phyloP scores from a whole-genome alignment of 2,888 invertebrate genomes.

The Gymnocheta viridis region DNA sequence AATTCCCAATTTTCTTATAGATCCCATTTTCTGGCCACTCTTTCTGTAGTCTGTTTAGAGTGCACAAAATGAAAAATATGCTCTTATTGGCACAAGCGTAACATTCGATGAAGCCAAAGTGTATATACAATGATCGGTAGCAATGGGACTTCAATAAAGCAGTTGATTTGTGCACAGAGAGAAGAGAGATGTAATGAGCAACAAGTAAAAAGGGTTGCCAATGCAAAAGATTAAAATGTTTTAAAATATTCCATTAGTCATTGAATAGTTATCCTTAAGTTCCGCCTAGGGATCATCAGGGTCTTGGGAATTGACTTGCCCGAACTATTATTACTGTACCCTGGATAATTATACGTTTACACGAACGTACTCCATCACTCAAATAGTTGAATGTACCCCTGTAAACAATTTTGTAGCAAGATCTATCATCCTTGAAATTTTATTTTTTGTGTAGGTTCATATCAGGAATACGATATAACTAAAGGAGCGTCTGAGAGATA shows the following conservation, averaged over 20 bases:
- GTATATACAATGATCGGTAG: slow-evolving; percentile 65
- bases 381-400: too few species aligned
- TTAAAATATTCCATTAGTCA: background rate
- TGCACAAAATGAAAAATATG: slow-evolving; percentile 23
- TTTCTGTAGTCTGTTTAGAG: background rate
- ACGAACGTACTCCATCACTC: too few species aligned
- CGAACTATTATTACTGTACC: too few species aligned
- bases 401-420: too few species aligned
- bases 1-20: background rate
- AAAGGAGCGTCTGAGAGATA: too few species aligned
- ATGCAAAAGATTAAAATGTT: background rate
- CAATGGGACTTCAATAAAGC: slow-evolving; percentile 67
- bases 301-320: too few species aligned
- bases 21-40: slow-evolving; percentile 30
- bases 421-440: too few species aligned
- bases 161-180: slow-evolving; percentile 63
- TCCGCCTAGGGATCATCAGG: too few species aligned
- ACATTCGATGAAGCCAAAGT: slow-evolving; percentile 65
- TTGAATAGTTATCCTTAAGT: too few species aligned
- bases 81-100: slow-evolving; percentile 72
- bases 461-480: too few species aligned
- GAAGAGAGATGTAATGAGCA: slow-evolving; percentile 52
- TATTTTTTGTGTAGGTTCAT: too few species aligned
- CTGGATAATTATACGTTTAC: too few species aligned
- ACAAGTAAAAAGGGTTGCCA: slow-evolving; percentile 59